Base-by-base conservation (phyloP, 2,888 invertebrate genomes). In the Lysandra coridon region DNA sequence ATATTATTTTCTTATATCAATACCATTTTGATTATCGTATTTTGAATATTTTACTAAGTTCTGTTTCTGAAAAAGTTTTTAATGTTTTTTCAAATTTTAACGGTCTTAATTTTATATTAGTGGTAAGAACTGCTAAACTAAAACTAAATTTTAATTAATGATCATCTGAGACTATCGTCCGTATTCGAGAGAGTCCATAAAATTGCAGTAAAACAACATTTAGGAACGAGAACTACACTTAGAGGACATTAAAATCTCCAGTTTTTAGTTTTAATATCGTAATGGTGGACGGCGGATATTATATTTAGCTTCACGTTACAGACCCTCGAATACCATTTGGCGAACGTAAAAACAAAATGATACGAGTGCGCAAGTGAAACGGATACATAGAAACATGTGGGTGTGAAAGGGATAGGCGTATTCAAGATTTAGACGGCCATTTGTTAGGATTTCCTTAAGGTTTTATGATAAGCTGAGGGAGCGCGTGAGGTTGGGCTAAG, bases 381-480 rank as follows among this genome's bases (percentile, higher is more conserved):
- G 10, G 17, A 23, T 57, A 78, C 80, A 80, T 44, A n/a, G 37
- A 40, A 57, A 33, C n/a, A 14, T 4, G 30, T 69, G 53, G 60
- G 81, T 33, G 69, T 6, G 78, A 80, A 73, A 69, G 78, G 78
- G 81, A 81, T 79, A 79, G 75, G 73, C 80, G 73, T 49, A 80
- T 79, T 79, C 79, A 33, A 81, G 81, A 80, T 81, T 79, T 78
- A 49, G 81, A 76, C 69, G 78, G 80, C 81, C 82, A 82, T 83
- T 83, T 82, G 80, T 82, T 82, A 80, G 80, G 82, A 82, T 82
- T 81, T 81, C 79, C 78, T 80, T 80, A 80, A 79, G 76, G 84
- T 81, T 85, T 85, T 84, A 83, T 84, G 85, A 86, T 87, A 86
- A 88, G 84, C 86, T 85, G 83, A 84, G 81, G 82, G 82, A 83